A percentile compares a stretch with the other conserved stretches of the same genome.
These are phyloP conservation scores for Arnoldichthys spilopterus DNA, from an alignment of 2,797 vertebrate genomes.

Conservation along the genomic window DNA sequence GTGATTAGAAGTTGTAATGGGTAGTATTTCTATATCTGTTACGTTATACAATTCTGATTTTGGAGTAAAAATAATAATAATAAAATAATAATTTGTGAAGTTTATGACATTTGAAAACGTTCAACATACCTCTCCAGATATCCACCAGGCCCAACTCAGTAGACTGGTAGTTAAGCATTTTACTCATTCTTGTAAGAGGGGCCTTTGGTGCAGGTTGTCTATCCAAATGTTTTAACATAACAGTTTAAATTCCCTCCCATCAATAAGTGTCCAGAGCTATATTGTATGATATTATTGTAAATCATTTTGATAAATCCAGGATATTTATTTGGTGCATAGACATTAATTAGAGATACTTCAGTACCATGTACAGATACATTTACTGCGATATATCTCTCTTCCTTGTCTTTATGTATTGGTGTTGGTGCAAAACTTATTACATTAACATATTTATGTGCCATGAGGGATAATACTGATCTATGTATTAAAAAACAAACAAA, in stretches of 20 bases:
- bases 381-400: slow-evolving; percentile 8
- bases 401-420: slow-evolving; percentile 16
- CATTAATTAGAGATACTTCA: slow-evolving; percentile 35
- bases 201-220: not conserved
- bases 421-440: slow-evolving; percentile 22
- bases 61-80: no score
- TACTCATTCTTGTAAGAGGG: slow-evolving; percentile 13
- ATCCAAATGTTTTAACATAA: not conserved
- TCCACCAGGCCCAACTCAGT: slow-evolving; percentile 14
- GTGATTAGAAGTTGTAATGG: no score
- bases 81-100: no score
- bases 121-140: no score
- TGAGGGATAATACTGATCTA: no score
- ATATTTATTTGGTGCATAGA: no score
- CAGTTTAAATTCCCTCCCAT: slow-evolving; percentile 33
- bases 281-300: no score
- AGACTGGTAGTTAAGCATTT: slow-evolving; percentile 17
- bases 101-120: no score
- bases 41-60: no score
- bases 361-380: slow-evolving; percentile 39
- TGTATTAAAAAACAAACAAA: no score
- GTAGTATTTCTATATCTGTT: no score
- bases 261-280: slow-evolving; percentile 1
- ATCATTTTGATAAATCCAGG: no score
- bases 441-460: slow-evolving; percentile 31